Conservation (phyloP, 2,797 vertebrate genomes). For the Apogon talboti region DNA sequence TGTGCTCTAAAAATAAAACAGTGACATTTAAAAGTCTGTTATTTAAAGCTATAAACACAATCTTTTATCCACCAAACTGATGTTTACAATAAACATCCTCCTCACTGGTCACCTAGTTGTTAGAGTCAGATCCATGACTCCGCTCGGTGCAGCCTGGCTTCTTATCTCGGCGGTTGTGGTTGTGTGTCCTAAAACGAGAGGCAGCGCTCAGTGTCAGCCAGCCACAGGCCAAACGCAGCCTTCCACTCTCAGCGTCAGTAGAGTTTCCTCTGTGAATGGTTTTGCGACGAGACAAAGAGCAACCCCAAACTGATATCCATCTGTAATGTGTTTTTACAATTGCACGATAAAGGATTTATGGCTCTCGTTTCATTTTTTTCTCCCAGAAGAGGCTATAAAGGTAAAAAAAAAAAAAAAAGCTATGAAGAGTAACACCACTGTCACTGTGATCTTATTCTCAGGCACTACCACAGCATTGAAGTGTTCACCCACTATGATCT, state of each 20-base stretch:
- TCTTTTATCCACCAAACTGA: slow-evolving; percentile 45
- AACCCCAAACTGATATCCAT: slow-evolving; percentile 39
- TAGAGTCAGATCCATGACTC: slow-evolving; percentile 54
- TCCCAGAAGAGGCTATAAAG: not conserved
- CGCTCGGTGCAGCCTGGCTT: slow-evolving; percentile 51
- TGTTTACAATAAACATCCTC: slow-evolving; percentile 68
- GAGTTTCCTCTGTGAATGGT: slow-evolving; percentile 47
- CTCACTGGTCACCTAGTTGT: slow-evolving; percentile 60
- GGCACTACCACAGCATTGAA: slow-evolving; percentile 99
- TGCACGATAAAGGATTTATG: slow-evolving; percentile 24
- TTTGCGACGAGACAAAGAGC: slow-evolving; percentile 25
- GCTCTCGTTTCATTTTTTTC: slow-evolving; percentile 22
- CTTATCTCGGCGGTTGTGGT: slow-evolving; percentile 80
- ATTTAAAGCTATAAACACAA: slow-evolving; percentile 63
- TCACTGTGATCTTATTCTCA: slow-evolving; percentile 63
- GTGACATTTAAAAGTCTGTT: slow-evolving; percentile 51
- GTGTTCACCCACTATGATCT: slow-evolving; percentile 99
- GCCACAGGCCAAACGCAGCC: slow-evolving; percentile 63
- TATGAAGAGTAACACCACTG: slow-evolving; percentile 16
- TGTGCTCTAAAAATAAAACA: slow-evolving; percentile 52
- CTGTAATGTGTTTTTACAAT: slow-evolving; percentile 35
- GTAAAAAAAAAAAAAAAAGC: too few species aligned
- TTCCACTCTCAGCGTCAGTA: slow-evolving; percentile 37
- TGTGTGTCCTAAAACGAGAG: slow-evolving; percentile 63
- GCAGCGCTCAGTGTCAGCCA: slow-evolving; percentile 45